Evolutionary conservation across 2,888 invertebrate genomes (phyloP).

Genomic region (Argyra leucocephala): DNA sequence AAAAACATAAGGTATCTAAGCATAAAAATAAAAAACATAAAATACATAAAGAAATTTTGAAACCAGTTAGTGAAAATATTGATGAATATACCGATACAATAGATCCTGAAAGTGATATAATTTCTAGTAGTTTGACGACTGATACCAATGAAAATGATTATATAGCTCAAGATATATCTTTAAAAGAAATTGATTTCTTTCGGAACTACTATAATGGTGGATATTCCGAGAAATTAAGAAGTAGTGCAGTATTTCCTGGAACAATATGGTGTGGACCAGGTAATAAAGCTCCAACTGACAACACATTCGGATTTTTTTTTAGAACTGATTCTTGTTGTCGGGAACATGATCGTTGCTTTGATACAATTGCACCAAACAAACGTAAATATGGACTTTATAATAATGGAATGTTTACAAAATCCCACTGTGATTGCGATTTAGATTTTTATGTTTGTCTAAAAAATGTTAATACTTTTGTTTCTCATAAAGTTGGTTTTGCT

Average conservation of each 20-base stretch:
- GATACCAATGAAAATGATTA: not conserved
- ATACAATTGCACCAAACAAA: constrained; percentile 49
- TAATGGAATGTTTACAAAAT: constrained; percentile 58
- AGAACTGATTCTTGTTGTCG: constrained; percentile 60
- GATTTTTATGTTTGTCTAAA: constrained; percentile 59
- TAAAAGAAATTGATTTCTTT: not conserved
- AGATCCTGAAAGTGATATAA: too few relatives aligned
- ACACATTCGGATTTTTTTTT: constrained; percentile 55
- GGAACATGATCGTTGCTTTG: constrained; percentile 59
- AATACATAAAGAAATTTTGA: too few relatives aligned
- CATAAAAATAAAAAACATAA: not conserved
- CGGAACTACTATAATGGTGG: not conserved
- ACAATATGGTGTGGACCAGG: constrained; percentile 70
- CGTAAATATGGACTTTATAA: constrained; percentile 54
- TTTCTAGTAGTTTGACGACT: not conserved
- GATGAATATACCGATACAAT: not conserved
- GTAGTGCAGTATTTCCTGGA: constrained; percentile 41
- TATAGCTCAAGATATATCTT: not conserved
- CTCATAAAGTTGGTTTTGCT: constrained; percentile 54
- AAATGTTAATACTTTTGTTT: constrained; percentile 47
- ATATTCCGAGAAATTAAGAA: not conserved
- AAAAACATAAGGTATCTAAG: not conserved
- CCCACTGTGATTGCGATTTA: constrained; percentile 61
- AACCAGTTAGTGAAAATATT: not conserved
- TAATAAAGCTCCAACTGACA: constrained; percentile 48